Percentiles rank a stretch among this genome's conserved stretches.
phyloP scores from a whole-genome alignment of 2,888 invertebrate genomes.

The Ormyrus thymus region DNA sequence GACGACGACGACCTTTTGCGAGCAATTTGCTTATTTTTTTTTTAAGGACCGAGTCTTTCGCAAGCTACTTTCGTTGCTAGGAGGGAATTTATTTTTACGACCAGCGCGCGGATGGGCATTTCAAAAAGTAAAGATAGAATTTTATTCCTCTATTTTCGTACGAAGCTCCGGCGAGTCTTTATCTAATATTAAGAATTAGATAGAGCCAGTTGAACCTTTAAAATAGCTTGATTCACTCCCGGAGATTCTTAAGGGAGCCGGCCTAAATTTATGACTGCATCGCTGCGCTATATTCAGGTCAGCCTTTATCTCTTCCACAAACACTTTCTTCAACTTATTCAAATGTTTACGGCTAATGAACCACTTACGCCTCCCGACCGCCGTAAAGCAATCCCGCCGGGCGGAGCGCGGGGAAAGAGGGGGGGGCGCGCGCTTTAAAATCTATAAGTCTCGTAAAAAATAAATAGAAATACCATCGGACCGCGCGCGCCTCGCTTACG shows the following conservation, averaged over 20 bases:
- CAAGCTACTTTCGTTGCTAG: too few species aligned
- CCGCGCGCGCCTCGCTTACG: too few species aligned
- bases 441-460: too few species aligned
- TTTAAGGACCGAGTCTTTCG: too few species aligned
- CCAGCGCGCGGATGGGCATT: too few species aligned
- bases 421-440: not conserved
- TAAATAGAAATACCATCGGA: too few species aligned
- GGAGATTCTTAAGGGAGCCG: constrained; percentile 25
- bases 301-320: constrained; percentile 23
- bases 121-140: too few species aligned
- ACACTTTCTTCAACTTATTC: not conserved
- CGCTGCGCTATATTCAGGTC: constrained; percentile 18
- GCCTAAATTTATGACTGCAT: constrained; percentile 28
- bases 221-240: constrained; percentile 34
- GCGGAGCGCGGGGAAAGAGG: not conserved
- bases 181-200: constrained; percentile 14
- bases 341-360: not conserved
- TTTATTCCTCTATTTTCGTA: too few species aligned
- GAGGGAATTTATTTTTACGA: too few species aligned
- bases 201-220: constrained; percentile 5
- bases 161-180: not conserved
- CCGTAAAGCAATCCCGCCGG: not conserved
- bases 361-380: not conserved
- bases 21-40: too few species aligned
- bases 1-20: too few species aligned